Conservation (phyloP, 2,888 invertebrate genomes). For the Tiliacea aurago region DNA sequence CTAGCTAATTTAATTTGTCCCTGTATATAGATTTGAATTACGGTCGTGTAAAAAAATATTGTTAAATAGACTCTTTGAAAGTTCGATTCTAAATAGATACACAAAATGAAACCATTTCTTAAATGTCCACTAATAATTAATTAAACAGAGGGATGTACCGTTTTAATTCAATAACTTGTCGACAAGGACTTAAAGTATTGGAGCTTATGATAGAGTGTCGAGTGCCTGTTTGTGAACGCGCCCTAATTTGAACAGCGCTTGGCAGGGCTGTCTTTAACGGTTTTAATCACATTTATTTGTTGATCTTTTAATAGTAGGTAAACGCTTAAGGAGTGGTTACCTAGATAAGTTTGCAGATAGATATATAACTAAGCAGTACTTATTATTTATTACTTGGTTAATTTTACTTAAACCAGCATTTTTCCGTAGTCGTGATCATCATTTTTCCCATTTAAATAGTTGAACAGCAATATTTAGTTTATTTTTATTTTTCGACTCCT, state of each 20-base stretch:
- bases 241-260: constrained; percentile 69
- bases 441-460: too few species aligned
- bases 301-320: not conserved
- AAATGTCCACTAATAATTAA: constrained; percentile 52
- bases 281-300: constrained; percentile 44
- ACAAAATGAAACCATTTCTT: constrained; percentile 10
- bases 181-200: constrained; percentile 59
- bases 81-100: not conserved
- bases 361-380: too few species aligned
- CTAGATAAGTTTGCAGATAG: not conserved
- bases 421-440: not conserved
- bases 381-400: too few species aligned
- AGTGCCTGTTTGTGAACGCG: constrained; percentile 68
- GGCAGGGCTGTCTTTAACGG: constrained; percentile 56
- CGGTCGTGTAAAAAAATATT: not conserved
- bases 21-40: too few species aligned
- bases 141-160: constrained; percentile 55
- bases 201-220: constrained; percentile 68
- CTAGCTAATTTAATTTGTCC: too few species aligned
- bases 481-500: not conserved
- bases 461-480: not conserved
- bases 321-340: not conserved
- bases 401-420: not conserved
- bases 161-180: constrained; percentile 72
- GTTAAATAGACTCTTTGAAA: not conserved